Evolutionary conservation across 1,140 invertebrate genomes (phyloP).

Genomic region (Trichonephila inaurata): DNA sequence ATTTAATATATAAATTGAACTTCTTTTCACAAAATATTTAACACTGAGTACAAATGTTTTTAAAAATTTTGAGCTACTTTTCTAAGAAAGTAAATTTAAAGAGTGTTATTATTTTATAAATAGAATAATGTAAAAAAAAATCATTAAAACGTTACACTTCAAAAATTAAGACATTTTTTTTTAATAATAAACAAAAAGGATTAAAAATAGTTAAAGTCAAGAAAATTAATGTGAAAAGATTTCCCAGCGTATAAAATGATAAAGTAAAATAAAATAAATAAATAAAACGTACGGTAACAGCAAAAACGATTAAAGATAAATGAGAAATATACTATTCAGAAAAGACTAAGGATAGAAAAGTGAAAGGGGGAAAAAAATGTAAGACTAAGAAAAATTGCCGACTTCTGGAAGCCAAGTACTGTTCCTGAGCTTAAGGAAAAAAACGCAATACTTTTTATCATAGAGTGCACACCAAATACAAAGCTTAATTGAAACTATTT

Average conservation of each 20-base stretch:
- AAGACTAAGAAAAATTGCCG: slow-evolving; percentile 1
- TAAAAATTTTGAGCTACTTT: too few relatives aligned
- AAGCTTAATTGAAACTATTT: slow-evolving; percentile 45
- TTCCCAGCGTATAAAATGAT: background rate
- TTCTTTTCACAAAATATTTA: too few relatives aligned
- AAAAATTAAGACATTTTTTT: background rate
- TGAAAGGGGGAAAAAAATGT: background rate
- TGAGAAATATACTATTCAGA: slow-evolving; percentile 26
- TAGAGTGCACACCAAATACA: background rate
- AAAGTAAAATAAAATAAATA: background rate
- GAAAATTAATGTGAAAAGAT: background rate
- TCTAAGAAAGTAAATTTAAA: too few relatives aligned
- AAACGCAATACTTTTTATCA: background rate
- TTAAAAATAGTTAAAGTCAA: background rate
- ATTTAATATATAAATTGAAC: too few relatives aligned
- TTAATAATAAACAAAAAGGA: background rate
- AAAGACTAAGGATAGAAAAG: background rate
- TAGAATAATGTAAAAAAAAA: too few relatives aligned
- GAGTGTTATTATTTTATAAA: too few relatives aligned
- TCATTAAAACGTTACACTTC: too few relatives aligned
- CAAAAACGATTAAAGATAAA: slow-evolving; percentile 42
- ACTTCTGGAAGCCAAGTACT: background rate
- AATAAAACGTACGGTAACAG: background rate
- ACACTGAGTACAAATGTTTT: too few relatives aligned
- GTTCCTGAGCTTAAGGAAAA: too few relatives aligned